Evolutionary conservation across 2,888 invertebrate species (phyloP), one percentile per base, ranked within the genome.

Genomic region (Eurytoma adleriae): DNA sequence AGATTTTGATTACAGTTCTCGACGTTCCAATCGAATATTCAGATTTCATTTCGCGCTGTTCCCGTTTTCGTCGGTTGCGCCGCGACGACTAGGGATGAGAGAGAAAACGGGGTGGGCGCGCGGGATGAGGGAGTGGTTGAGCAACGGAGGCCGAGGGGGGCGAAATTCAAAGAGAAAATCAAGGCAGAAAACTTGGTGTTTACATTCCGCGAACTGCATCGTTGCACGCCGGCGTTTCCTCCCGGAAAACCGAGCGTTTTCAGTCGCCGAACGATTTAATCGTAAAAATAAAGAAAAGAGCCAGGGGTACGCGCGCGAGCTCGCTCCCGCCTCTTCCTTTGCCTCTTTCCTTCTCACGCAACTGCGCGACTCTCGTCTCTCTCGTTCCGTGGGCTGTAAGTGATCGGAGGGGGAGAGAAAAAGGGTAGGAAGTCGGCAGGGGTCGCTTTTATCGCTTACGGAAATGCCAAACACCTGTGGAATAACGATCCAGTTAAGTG

Each of bases 381-480:
- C 85, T 81, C 84, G 83, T 84, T 84, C 85, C 82, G 84, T 80
- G 83, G 86, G 83, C 85, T 86, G 86, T 87, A 87, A 87, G 87
- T 86, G 87, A 87, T 87, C 86, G 40, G 40, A 40, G 86, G 85
- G 85, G 84, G 81, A 83, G 71, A 83, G 86, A 84, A 87, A 88
- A 89, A 87, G 88, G 86, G 88, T 87, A 86, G 89, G 87, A 88
- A 89, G 87, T 86, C 86, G 85, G 85, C 85, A 87, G 87, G 87
- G 88, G 88, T 86, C 85, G 89, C 88, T 88, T 90, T 89, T 89
- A 89, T 88, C 89, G 89, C 89, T 88, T 87, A 89, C 89, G 88
- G 89, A 89, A 89, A 89, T 89, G 89, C 89, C 90, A 90, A 89
- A 90, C 90, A 90, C 90, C 90, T 90, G 90, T 90, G 90, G 90